phyloP scores from a whole-genome alignment of 2,113 vertebrate genomes.

The Mionectes macconnelli region DNA sequence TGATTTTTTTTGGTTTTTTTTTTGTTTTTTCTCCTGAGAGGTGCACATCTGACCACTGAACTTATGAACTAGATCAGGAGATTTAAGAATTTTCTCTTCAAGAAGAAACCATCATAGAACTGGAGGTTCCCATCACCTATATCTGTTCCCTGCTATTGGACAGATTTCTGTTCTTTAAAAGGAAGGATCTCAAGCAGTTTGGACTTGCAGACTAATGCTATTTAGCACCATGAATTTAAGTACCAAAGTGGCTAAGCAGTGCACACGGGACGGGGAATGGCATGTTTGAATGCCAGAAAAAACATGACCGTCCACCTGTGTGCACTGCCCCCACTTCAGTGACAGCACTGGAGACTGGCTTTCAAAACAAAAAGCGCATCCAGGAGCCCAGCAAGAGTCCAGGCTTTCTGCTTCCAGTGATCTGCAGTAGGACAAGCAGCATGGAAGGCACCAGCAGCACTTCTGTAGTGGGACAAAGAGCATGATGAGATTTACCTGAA shows the following conservation, averaged over 20 bases:
- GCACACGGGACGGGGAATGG: background rate
- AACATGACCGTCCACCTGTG: background rate
- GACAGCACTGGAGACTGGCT: background rate
- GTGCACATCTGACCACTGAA: background rate
- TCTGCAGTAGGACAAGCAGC: background rate
- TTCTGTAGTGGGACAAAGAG: background rate
- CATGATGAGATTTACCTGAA: background rate
- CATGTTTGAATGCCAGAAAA: background rate
- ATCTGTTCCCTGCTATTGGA: background rate
- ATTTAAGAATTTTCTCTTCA: background rate
- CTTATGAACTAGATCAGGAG: background rate
- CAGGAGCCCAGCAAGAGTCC: background rate
- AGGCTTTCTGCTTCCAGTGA: background rate
- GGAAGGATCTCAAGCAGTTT: background rate
- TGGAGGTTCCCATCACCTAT: background rate
- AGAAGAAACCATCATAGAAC: background rate
- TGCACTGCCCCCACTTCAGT: accelerated
- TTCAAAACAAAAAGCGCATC: background rate
- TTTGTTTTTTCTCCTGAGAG: background rate
- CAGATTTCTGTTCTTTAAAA: background rate
- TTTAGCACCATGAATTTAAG: background rate
- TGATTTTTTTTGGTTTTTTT: background rate
- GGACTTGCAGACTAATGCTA: background rate
- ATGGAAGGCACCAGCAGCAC: background rate
- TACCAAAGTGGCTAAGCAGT: background rate